Conservation (phyloP, 2,888 invertebrate genomes). For the Deroplatys truncata region DNA sequence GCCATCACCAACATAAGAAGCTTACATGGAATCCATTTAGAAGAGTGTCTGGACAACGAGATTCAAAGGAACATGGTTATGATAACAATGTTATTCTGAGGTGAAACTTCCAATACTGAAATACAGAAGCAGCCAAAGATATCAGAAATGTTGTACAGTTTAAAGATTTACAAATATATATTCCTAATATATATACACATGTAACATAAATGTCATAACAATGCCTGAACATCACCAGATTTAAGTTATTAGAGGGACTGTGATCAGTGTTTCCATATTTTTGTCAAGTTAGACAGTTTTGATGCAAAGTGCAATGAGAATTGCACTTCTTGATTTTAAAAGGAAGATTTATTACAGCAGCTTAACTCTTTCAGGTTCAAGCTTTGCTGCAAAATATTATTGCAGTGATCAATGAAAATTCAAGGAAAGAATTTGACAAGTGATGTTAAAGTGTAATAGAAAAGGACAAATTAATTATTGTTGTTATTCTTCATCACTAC, state of each 20-base stretch:
- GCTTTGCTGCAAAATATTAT: not conserved
- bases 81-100: conserved; percentile 34
- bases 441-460: not conserved
- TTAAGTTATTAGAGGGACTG: not conserved
- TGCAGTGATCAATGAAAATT: not conserved
- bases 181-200: not conserved
- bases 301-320: not conserved
- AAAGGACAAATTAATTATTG: not conserved
- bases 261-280: not conserved
- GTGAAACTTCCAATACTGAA: conserved; percentile 18
- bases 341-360: not conserved
- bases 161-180: not conserved
- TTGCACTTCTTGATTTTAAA: not conserved
- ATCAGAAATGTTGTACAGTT: not conserved
- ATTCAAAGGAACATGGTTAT: conserved; percentile 48
- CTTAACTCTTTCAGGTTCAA: not conserved
- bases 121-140: not conserved
- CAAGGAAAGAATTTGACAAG: not conserved
- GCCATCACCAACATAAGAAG: conserved; percentile 47
- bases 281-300: not conserved
- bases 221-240: not conserved
- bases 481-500: not conserved
- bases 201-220: not conserved
- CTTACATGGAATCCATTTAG: conserved; percentile 65
- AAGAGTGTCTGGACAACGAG: conserved; percentile 16